Evolutionary conservation across 2,797 vertebrate genomes (phyloP).

Genomic region (Clarias platycephalus): DNA sequence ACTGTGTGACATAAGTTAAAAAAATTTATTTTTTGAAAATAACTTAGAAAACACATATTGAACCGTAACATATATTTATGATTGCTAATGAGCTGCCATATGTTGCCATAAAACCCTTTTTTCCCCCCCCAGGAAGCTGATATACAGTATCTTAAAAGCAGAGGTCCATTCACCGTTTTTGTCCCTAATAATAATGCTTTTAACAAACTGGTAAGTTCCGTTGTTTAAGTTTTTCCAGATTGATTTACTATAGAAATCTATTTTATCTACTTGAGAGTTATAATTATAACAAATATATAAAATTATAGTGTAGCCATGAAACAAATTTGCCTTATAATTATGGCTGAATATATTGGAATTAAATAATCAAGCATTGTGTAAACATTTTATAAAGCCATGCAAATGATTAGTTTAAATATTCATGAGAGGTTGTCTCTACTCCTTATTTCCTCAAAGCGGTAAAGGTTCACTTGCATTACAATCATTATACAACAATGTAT

Average conservation of each 20-base stretch:
- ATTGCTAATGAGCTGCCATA: neutral
- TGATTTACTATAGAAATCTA: neutral
- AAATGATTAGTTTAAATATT: neutral
- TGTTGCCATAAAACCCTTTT: neutral
- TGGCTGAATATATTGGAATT: neutral
- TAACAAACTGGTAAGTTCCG: conserved; percentile 4
- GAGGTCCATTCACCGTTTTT: conserved; percentile 89
- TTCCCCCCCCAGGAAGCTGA: conserved; percentile 58
- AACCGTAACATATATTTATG: neutral
- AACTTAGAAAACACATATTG: neutral
- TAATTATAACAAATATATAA: too few species aligned
- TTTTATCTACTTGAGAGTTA: neutral
- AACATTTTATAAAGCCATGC: neutral
- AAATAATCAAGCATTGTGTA: neutral
- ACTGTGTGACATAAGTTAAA: neutral
- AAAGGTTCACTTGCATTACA: neutral
- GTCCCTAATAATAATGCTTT: conserved; percentile 67
- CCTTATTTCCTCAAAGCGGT: neutral
- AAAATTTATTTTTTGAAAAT: neutral
- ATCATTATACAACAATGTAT: neutral
- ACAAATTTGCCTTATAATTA: neutral
- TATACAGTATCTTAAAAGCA: conserved; percentile 69
- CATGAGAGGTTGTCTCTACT: neutral
- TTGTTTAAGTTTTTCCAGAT: neutral
- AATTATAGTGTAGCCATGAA: neutral